Base-by-base conservation (phyloP, 2,888 invertebrate species). In the Lomographa bimaculata region DNA sequence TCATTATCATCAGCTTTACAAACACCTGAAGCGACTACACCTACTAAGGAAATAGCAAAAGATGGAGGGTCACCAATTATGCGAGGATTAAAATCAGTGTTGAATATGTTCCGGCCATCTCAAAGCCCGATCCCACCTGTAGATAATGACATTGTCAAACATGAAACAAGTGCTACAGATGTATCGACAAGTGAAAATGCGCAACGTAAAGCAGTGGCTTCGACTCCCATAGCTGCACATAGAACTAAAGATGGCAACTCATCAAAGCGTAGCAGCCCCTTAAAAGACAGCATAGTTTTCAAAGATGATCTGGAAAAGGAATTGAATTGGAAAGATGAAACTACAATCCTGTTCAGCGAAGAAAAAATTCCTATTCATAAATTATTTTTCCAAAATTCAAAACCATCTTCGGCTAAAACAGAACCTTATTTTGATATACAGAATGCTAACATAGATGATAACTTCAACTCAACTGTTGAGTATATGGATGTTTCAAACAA, bases 271-370 rank as follows among this genome's bases (percentile, higher is more conserved):
- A 75, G 50, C 40, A 87, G 83, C 33, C 81, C 83, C 0, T 62
- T 65, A n/a, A 86, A 79, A 57, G 86, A 86, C 6, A 80, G 80
- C 47, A 53, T 87, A 24, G 66, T 71, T 4, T 89, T 89, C 34
- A 84, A 79, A 47, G 81, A 87, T 34, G 87, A 84, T 50, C 60
- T 89, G 10, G 84, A 86, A 48, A 84, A 67, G 41, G 86, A 89
- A 44, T 50, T 89, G 11, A 68, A 73, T 27, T 89, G 89, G 89
- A 82, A 81, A 53, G 81, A 87, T 66, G 87, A 89, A 38, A 75
- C 82, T 8, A 79, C 77, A 12, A 76, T 86, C 35, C 49, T 80
- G 23, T 83, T 85, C 29, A 81, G 76, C 27, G 60, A 80, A 33
- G 87, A 89, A 47, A 83, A 79, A 45, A 78, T 83, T 23, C 85